A percentile compares a stretch with the other conserved stretches of the same genome.
phyloP scores from a whole-genome alignment of 1,140 invertebrate species.

The Dreissena rostriformis region DNA sequence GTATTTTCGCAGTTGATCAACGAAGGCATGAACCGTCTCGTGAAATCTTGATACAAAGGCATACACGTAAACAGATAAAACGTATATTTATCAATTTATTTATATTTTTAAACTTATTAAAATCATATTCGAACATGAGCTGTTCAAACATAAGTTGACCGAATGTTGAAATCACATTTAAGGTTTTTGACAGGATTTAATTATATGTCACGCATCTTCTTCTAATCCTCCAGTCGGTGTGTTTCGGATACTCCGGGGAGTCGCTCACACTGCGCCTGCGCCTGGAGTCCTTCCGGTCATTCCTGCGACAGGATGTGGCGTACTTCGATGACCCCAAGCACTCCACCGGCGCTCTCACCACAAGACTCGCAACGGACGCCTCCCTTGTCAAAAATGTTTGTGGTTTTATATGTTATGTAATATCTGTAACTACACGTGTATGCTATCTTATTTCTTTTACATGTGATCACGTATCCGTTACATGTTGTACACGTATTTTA shows the following conservation, averaged over 20 bases:
- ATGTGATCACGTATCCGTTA: background rate
- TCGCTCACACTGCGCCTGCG: slow-evolving; percentile 81
- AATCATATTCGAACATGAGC: too few species aligned
- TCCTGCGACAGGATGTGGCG: slow-evolving; percentile 82
- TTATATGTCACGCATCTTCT: background rate
- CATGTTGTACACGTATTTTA: background rate
- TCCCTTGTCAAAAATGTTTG: slow-evolving; percentile 82
- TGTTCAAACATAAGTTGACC: too few species aligned
- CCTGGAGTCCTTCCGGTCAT: slow-evolving; percentile 80
- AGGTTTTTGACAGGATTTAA: too few species aligned
- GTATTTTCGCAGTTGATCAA: background rate
- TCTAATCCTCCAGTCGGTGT: slow-evolving; percentile 54
- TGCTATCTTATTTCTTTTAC: background rate
- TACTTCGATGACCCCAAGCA: slow-evolving; percentile 84
- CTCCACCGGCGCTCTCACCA: slow-evolving; percentile 82
- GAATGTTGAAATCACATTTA: too few species aligned
- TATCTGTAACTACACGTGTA: background rate
- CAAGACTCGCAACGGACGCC: slow-evolving; percentile 83
- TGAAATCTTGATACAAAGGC: too few species aligned
- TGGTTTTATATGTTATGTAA: background rate
- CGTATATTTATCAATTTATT: too few species aligned
- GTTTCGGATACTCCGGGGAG: slow-evolving; percentile 87
- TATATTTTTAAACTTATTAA: too few species aligned
- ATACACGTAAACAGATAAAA: too few species aligned
- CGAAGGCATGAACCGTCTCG: background rate